phyloP scores from a whole-genome alignment of 2,113 vertebrate species.

The Pungitius pungitius region DNA sequence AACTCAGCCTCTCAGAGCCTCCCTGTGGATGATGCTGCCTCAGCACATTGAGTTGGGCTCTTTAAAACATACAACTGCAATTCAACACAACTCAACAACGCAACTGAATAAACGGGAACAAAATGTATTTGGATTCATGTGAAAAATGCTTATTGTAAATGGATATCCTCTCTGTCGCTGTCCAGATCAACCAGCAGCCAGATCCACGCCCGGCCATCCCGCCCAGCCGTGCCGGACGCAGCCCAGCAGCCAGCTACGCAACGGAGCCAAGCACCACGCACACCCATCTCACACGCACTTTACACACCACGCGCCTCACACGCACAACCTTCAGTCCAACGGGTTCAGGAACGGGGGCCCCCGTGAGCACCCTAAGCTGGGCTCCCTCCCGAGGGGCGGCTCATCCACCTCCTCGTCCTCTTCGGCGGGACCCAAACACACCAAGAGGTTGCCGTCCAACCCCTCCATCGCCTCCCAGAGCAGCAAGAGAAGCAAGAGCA shows the following conservation, averaged over 20 bases:
- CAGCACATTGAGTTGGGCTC: no score
- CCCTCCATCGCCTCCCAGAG: constrained; percentile 92
- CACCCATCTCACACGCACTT: constrained; percentile 66
- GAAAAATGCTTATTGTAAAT: constrained; percentile 11
- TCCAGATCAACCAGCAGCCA: constrained; percentile 80
- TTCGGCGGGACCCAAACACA: constrained; percentile 76
- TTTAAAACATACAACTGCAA: no score
- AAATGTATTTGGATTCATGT: background rate
- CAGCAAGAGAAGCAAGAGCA: constrained; percentile 93
- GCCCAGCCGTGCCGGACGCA: constrained; percentile 66
- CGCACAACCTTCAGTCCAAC: constrained; percentile 56
- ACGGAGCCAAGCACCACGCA: constrained; percentile 75
- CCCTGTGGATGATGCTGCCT: constrained; percentile 10
- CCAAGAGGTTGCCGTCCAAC: constrained; percentile 87
- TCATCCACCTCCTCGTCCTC: constrained; percentile 79
- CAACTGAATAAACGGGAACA: no score
- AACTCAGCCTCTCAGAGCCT: constrained; percentile 48
- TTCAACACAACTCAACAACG: no score
- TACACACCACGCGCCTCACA: constrained; percentile 61
- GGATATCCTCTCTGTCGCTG: constrained; percentile 18
- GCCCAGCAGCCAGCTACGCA: constrained; percentile 76
- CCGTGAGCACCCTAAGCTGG: constrained; percentile 73
- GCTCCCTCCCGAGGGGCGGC: constrained; percentile 74
- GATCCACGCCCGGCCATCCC: constrained; percentile 67
- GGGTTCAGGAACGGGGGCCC: constrained; percentile 69